A percentile compares a stretch with the other conserved stretches of the same genome.
Conservation (phyloP, 2,888 invertebrate species). For the Punctoribates punctum region DNA sequence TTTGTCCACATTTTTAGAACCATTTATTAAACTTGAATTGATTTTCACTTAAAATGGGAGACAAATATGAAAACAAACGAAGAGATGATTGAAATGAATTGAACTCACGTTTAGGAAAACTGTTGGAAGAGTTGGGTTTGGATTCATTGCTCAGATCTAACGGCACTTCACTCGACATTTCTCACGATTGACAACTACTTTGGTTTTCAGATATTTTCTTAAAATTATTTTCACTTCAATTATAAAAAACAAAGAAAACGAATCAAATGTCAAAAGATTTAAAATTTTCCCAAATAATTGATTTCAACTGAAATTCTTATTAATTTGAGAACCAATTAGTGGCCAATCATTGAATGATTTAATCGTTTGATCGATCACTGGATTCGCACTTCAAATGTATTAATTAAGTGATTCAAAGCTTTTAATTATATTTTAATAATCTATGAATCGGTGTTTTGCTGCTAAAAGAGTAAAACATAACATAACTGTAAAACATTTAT, state of each 20-base stretch:
- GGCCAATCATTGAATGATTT: neutral
- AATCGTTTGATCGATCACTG: neutral
- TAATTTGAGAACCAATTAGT: neutral
- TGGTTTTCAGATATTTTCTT: neutral
- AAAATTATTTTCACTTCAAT: neutral
- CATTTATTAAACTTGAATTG: conserved; percentile 11
- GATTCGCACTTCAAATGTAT: too few relatives aligned
- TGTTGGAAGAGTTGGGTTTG: neutral
- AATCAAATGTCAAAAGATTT: neutral
- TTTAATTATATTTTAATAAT: too few relatives aligned
- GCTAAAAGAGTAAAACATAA: too few relatives aligned
- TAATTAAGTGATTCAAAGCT: too few relatives aligned
- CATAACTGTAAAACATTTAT: too few relatives aligned
- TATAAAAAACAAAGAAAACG: neutral
- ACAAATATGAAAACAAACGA: neutral
- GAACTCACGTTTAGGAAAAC: neutral
- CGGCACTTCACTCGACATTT: conserved; percentile 30
- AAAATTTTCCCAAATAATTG: neutral
- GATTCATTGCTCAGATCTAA: conserved; percentile 33
- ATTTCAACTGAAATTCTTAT: neutral
- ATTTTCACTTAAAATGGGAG: neutral
- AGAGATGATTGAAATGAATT: neutral
- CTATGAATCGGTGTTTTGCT: too few relatives aligned
- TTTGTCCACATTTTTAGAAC: neutral
- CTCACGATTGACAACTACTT: neutral